These are phyloP conservation scores for Crypturellus undulatus DNA, from an alignment of 2,113 vertebrate genomes.

Conservation along the genomic window DNA sequence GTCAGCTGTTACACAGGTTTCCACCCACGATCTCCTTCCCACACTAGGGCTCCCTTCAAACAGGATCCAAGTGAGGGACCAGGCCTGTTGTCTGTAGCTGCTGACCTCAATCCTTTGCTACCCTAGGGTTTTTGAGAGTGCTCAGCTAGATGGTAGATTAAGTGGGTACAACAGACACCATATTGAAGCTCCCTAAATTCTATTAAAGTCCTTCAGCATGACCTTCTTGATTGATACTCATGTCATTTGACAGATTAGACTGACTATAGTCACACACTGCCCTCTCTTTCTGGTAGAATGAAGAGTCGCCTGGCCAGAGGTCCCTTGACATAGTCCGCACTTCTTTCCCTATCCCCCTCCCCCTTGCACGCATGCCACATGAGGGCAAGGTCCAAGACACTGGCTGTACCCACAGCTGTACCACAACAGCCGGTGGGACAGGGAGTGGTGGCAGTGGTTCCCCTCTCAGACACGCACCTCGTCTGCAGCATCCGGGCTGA, in stretches of 20 bases:
- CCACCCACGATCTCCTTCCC: neutral
- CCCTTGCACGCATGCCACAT: neutral
- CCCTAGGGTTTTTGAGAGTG: neutral
- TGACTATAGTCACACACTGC: neutral
- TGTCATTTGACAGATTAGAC: too few relatives aligned
- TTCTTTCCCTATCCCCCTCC: neutral
- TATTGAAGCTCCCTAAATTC: neutral
- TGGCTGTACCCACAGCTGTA: neutral
- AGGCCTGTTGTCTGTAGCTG: neutral
- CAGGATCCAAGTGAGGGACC: neutral
- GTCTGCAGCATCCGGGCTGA: neutral
- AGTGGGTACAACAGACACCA: neutral
- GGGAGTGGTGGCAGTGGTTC: neutral
- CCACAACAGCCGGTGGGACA: rapidly evolving
- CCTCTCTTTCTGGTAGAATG: too few relatives aligned
- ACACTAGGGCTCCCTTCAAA: neutral
- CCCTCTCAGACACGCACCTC: neutral
- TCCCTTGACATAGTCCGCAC: rapidly evolving
- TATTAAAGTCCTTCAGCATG: neutral
- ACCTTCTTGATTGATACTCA: too few relatives aligned
- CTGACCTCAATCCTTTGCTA: neutral
- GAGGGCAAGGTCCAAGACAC: neutral
- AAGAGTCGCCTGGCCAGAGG: neutral
- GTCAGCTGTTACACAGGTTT: neutral
- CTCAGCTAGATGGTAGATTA: neutral